Percentiles rank a stretch among this genome's conserved stretches.
Evolutionary conservation across 2,797 vertebrate genomes (phyloP).

Genomic region (Tokudaia muenninki): DNA sequence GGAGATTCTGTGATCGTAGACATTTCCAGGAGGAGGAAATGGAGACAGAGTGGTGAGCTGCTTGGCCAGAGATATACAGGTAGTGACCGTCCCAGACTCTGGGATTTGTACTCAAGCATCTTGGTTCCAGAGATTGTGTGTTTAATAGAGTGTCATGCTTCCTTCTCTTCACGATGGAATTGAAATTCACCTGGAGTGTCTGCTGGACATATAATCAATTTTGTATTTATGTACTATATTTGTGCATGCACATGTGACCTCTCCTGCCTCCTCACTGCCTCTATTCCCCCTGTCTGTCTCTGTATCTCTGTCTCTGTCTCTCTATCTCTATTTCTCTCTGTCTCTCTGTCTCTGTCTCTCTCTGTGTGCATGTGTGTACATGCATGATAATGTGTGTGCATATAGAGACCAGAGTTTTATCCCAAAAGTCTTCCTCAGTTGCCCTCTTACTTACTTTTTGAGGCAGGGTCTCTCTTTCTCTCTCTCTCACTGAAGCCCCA

Average conservation of each 20-base stretch:
- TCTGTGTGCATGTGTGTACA: neutral
- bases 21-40: neutral
- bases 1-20: neutral
- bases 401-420: neutral
- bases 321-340: neutral
- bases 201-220: neutral
- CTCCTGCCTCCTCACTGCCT: neutral
- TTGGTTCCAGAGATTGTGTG: neutral
- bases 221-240: neutral
- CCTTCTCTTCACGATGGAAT: neutral
- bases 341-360: neutral
- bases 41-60: neutral
- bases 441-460: neutral
- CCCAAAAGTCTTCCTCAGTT: neutral
- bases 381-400: neutral
- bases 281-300: fast-evolving
- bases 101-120: neutral
- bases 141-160: neutral
- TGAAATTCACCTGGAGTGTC: neutral
- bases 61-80: neutral
- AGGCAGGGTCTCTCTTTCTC: neutral
- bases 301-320: neutral
- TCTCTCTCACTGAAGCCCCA: neutral
- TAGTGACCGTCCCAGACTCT: neutral
- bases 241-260: neutral